Evolutionary conservation across 37 sponge, comb jelly and placozoan species (phyloP), one percentile per base, ranked within the genome.

Genomic region (Halisarca cf. caerulea): DNA sequence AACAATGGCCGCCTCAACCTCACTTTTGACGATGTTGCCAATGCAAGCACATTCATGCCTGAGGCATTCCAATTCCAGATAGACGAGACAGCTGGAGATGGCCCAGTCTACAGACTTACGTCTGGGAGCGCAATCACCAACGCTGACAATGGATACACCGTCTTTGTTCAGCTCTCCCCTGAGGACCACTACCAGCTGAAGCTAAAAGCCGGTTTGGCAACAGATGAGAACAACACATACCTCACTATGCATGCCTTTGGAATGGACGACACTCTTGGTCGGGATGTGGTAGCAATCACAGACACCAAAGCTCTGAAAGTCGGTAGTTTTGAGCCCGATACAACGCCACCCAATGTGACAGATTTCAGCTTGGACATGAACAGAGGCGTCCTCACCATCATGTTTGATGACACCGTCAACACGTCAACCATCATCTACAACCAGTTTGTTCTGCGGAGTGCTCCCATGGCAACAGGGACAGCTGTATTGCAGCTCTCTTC

Each of bases 21-120:
- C 6, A 94, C 94, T 0, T 96, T 96, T 89, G 83, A 87, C 89
- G 97, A 96, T 89, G 90, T 94, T 33, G 90, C 91, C 1, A 82
- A 90, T 80, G 36, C 92, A 0, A 44, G 84, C 18, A 88, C 92
- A 17, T 94, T 91, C 84, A 85, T 91, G 45, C 86, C 94, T 68
- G 37, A 58, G 54, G 95, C 95, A 35, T 28, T 95, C 32, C 66
- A 23, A 17, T 91, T 95, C 54, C 95, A 95, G 75, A 79, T 64
- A 73, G 86, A 30, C 51, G 47, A 30, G 43, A 80, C 47, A 14
- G 80, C 86, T 32, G 69, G 55, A 2, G 20, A 47, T 25, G 82
- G 85, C 39, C 79, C 84, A 0, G 80, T 69, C 3, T 93, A 89
- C 37, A 35, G 73, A 33, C 78, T 93, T 4, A 89, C 85, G 35